Percentiles rank a stretch among this genome's conserved stretches.
phyloP scores from a whole-genome alignment of 2,113 vertebrate species.

The Murina feae region DNA sequence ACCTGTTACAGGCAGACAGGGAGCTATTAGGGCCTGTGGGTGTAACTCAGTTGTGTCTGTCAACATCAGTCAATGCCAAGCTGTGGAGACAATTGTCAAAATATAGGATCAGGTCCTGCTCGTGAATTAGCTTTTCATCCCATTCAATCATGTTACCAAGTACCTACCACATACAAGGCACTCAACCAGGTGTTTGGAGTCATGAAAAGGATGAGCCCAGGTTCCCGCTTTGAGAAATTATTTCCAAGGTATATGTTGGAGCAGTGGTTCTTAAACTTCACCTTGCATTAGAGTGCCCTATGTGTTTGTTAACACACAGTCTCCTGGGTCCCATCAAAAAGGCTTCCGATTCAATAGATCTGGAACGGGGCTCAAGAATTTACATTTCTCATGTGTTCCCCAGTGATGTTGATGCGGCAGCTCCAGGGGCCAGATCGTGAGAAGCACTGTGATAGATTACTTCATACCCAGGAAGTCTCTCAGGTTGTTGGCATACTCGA shows the following conservation, averaged over 20 bases:
- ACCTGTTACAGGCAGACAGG: slow-evolving; percentile 61
- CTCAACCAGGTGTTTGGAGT: slow-evolving; percentile 59
- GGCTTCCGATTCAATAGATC: neutral
- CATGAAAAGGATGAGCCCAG: slow-evolving; percentile 32
- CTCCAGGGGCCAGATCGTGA: neutral
- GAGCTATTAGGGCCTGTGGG: neutral
- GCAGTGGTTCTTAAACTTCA: neutral
- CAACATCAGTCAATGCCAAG: slow-evolving; percentile 69
- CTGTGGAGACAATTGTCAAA: slow-evolving; percentile 64
- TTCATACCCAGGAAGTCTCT: neutral
- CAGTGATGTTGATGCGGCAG: neutral
- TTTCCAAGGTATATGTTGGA: neutral
- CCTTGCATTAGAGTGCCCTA: neutral
- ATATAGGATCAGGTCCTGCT: slow-evolving; percentile 54
- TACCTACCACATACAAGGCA: slow-evolving; percentile 59
- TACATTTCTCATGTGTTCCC: neutral
- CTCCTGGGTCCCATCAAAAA: neutral
- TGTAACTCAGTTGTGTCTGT: slow-evolving; percentile 55
- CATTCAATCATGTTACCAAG: slow-evolving; percentile 65
- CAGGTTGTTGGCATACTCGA: neutral
- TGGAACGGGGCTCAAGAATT: neutral
- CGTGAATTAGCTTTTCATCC: slow-evolving; percentile 58
- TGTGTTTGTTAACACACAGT: neutral
- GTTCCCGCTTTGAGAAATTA: slow-evolving; percentile 8
- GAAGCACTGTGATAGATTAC: neutral